Conservation (phyloP, 2,888 invertebrate genomes). For the Platycheirus albimanus region DNA sequence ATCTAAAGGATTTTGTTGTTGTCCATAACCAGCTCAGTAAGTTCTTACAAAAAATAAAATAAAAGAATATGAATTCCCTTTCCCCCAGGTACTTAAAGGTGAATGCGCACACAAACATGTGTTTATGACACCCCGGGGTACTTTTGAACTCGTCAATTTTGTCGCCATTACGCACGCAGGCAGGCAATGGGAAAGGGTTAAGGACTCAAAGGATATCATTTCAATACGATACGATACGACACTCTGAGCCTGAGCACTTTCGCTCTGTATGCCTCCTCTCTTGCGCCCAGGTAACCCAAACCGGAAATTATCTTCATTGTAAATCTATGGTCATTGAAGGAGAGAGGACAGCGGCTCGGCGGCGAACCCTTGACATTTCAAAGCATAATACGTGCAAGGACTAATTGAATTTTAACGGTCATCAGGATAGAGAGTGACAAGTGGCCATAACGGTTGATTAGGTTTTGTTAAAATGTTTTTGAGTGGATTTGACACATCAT, state of each 20-base stretch:
- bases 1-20: not conserved
- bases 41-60: no score
- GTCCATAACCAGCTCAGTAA: constrained; percentile 33
- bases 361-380: constrained; percentile 35
- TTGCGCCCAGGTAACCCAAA: constrained; percentile 47
- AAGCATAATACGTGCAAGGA: constrained; percentile 20
- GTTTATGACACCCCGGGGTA: constrained; percentile 71
- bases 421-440: constrained; percentile 31
- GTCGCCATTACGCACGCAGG: constrained; percentile 18
- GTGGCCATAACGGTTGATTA: constrained; percentile 54
- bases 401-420: constrained; percentile 56
- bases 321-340: constrained; percentile 44
- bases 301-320: constrained; percentile 64
- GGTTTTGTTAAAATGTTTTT: constrained; percentile 40
- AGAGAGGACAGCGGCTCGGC: no score
- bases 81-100: constrained; percentile 42
- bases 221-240: constrained; percentile 31
- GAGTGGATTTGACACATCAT: constrained; percentile 9
- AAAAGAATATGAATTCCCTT: not conserved
- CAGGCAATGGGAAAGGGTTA: constrained; percentile 32
- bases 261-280: not conserved
- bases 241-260: no score
- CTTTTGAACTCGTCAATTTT: constrained; percentile 59
- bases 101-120: constrained; percentile 44
- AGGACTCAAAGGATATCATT: constrained; percentile 37